Base-by-base conservation (phyloP, 2,888 invertebrate species). In the Resseliella maxima region DNA sequence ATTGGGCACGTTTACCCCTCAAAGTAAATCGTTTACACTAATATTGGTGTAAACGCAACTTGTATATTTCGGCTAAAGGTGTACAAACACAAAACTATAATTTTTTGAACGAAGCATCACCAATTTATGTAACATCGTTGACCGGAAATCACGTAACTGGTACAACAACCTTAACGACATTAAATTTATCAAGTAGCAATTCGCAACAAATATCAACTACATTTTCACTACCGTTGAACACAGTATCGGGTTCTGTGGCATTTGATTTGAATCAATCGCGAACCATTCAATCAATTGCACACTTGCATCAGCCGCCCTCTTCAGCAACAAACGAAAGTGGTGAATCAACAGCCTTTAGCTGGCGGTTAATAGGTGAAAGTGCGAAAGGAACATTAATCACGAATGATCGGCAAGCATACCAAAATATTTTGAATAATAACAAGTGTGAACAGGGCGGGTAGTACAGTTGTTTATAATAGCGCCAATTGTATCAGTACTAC, bases 51-150 rank as follows among this genome's bases (percentile, higher is more conserved):
- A n/a, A n/a, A n/a, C n/a, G n/a, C n/a, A n/a, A n/a, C n/a, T n/a
- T n/a, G n/a, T n/a, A n/a, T n/a, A n/a, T n/a, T n/a, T 90, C 89
- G 21, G 15, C 85, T 31, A 90, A 91, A 88, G 89, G 89, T 91
- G 93, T 91, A 89, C 91, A n/a, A n/a, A n/a, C n/a, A n/a, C n/a
- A 93, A 89, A 96, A 95, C 89, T 92, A 96, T 88, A 96, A 96
- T 93, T 96, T 96, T 87, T 94, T 96, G 90, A 95, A 95, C 89
- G 95, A 95, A 90, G 95, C 94, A 90, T 95, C 95, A 87, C 95
- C 95, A 87, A 96, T 96, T 88, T 96, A 96, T 93, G 96, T 96
- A 88, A 96, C 96, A 88, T 95, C 95, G 88, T 94, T 95, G 89
- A 92, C 90, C 87, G 90, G 90, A 91, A 90, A 92, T 91, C 91